phyloP scores from a whole-genome alignment of 2,797 vertebrate species.

The Parambassis ranga region DNA sequence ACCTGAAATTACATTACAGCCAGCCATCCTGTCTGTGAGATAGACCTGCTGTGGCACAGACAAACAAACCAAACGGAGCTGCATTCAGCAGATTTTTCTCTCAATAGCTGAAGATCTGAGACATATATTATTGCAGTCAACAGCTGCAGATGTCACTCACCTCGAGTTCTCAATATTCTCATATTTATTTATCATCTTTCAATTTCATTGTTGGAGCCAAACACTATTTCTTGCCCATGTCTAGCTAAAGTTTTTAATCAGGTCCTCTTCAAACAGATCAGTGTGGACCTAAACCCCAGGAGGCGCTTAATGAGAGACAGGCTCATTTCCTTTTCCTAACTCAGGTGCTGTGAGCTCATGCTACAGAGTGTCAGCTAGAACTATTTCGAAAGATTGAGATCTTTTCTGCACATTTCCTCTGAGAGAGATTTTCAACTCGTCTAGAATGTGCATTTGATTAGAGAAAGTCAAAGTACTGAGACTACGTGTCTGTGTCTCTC shows the following conservation, averaged over 20 bases:
- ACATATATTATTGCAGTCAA: no score
- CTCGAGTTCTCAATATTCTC: no score
- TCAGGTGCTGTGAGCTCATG: conserved; percentile 30
- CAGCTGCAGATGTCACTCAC: no score
- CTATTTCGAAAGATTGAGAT: conserved; percentile 27
- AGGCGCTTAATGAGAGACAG: conserved; percentile 45
- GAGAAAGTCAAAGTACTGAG: conserved; percentile 12
- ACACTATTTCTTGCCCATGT: no score
- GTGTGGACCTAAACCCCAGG: conserved; percentile 32
- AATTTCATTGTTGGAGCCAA: neutral
- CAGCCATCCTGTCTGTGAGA: conserved; percentile 17
- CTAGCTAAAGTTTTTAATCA: conserved; percentile 24
- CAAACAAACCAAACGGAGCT: neutral
- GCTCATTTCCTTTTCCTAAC: conserved; percentile 44
- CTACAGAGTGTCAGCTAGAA: conserved; percentile 22
- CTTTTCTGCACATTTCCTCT: conserved; percentile 11
- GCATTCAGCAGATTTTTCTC: no score
- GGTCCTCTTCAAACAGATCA: conserved; percentile 9
- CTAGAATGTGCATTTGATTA: conserved; percentile 25
- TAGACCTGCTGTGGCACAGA: neutral
- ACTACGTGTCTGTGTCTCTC: neutral
- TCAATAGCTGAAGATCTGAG: no score
- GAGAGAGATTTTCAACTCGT: conserved; percentile 32
- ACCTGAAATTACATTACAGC: conserved; percentile 30
- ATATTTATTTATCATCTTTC: no score